A percentile compares a stretch with the other conserved stretches of the same genome.
phyloP scores from a whole-genome alignment of 2,888 invertebrate species.

The Periphyllus acericola region DNA sequence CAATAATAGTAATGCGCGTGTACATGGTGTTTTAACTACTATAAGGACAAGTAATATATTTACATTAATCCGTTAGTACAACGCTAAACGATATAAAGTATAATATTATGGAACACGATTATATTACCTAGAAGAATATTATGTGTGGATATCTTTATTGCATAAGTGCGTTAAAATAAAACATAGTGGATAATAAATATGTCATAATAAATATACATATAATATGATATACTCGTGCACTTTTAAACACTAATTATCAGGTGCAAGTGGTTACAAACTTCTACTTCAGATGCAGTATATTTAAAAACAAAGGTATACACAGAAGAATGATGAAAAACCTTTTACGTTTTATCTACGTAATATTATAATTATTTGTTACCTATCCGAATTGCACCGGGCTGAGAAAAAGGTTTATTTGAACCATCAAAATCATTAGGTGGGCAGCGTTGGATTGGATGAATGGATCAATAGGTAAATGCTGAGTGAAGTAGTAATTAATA shows the following conservation, averaged over 20 bases:
- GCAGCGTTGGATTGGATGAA: background rate
- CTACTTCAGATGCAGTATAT: background rate
- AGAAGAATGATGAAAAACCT: background rate
- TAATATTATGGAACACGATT: no score
- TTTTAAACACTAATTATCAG: background rate
- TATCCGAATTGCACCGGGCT: background rate
- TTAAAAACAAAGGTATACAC: background rate
- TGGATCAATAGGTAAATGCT: background rate
- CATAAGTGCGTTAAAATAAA: no score
- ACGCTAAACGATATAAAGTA: no score
- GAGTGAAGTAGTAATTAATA: background rate
- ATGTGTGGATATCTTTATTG: no score
- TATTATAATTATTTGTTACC: background rate
- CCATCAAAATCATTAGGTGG: background rate
- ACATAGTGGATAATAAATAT: no score
- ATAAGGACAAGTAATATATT: no score
- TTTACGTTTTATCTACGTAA: background rate
- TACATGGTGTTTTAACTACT: no score
- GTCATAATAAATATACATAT: no score
- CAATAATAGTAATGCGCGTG: no score
- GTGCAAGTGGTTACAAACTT: background rate
- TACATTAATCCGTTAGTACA: no score
- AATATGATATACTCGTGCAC: no score
- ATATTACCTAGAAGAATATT: no score
- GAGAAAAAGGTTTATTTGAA: background rate